These are phyloP conservation scores for Drosophila prolongata DNA, from an alignment of 2,888 invertebrate genomes.

Conservation along the genomic window DNA sequence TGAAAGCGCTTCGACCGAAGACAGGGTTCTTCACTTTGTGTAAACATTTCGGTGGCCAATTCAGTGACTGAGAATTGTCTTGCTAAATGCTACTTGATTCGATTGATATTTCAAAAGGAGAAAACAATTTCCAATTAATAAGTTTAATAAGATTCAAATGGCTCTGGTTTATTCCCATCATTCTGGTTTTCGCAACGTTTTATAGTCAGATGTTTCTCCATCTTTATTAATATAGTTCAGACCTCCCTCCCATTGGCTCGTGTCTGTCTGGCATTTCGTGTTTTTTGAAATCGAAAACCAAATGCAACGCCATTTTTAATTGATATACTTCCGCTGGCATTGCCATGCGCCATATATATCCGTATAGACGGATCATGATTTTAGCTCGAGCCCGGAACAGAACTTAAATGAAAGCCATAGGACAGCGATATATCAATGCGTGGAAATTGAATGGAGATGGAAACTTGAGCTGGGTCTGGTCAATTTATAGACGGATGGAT, in stretches of 20 bases:
- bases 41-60: constrained; percentile 69
- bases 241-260: constrained; percentile 52
- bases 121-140: background rate
- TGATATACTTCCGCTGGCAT: constrained; percentile 65
- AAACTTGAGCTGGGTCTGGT: constrained; percentile 55
- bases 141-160: no score
- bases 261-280: constrained; percentile 40
- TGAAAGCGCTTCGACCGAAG: constrained; percentile 7
- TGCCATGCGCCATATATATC: constrained; percentile 29
- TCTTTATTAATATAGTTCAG: background rate
- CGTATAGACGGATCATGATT: constrained; percentile 50
- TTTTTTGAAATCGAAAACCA: constrained; percentile 68
- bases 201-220: background rate
- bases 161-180: no score
- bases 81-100: constrained; percentile 43
- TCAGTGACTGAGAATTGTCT: constrained; percentile 37
- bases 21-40: constrained; percentile 53
- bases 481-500: constrained; percentile 38
- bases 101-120: background rate
- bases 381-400: constrained; percentile 58
- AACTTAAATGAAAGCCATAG: constrained; percentile 32
- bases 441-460: constrained; percentile 58
- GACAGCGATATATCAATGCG: constrained; percentile 11
- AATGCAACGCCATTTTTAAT: constrained; percentile 74
- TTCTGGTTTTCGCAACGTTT: background rate